phyloP scores from a whole-genome alignment of 2,888 invertebrate genomes.

The Tanypteryx hageni region DNA sequence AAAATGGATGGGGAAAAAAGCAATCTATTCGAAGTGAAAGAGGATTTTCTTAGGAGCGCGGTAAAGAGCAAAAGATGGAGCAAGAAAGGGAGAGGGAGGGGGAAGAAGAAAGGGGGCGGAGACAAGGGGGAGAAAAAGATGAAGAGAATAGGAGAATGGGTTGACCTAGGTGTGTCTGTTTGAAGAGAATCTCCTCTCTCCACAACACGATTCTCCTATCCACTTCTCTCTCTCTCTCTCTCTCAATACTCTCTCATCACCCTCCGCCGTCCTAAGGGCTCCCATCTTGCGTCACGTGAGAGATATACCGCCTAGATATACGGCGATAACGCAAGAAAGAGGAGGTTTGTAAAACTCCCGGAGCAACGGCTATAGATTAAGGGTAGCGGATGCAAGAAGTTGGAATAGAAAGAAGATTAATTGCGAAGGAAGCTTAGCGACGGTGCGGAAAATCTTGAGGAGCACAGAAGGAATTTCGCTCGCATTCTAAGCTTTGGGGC shows the following conservation, averaged over 20 bases:
- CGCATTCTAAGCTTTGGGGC: not conserved
- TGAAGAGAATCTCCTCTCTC: not conserved
- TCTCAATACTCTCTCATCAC: not conserved
- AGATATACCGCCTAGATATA: constrained; percentile 54
- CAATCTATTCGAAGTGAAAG: not conserved
- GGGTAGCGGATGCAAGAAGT: constrained; percentile 50
- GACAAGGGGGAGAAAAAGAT: not conserved
- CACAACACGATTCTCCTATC: not conserved
- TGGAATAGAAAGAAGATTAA: constrained; percentile 53
- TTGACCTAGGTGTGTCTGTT: constrained; percentile 46
- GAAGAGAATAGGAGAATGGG: not conserved
- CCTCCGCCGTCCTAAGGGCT: not conserved
- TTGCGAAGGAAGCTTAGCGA: constrained; percentile 40
- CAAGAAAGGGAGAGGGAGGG: not conserved
- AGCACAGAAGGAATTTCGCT: not conserved
- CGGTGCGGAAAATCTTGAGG: not conserved
- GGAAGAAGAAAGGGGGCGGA: not conserved
- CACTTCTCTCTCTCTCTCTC: not conserved
- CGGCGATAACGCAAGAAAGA: constrained; percentile 53
- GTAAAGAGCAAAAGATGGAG: too few species aligned
- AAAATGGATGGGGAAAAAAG: not conserved
- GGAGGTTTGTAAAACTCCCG: constrained; percentile 45
- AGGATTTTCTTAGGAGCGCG: not conserved
- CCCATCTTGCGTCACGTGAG: constrained; percentile 13
- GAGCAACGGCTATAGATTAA: constrained; percentile 48